Evolutionary conservation across 1,140 invertebrate species (phyloP), one percentile per base, ranked within the genome.

Genomic region (Hermatobates lingyangjiaoensis): DNA sequence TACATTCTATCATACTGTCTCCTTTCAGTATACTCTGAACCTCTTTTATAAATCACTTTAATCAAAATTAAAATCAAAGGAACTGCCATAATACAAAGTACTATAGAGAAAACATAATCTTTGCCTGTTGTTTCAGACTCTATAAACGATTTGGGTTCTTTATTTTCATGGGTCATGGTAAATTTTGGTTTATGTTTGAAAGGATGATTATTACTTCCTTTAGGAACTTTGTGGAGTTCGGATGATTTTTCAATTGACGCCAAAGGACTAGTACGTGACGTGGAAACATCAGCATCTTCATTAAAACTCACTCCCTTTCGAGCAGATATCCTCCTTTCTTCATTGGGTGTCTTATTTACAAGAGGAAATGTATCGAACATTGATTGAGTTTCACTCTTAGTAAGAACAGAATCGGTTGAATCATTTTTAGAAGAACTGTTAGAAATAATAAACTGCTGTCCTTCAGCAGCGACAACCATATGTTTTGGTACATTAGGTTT

Each of bases 1-100:
- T 84, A 80, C 81, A 84, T 83, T 60, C 80, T 69, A 55, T 77
- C 71, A 59, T 84, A 84, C 63, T 84, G 80, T 58, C 80, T 70
- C 55, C 81, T 78, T 56, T 78, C 74, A 80, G 80, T 83, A 61
- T 78, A 80, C 61, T 84, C 80, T 62, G 71, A 68, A 5, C 78
- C 74, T 57, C 72, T 65, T 62, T 74, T 77, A 50, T 80, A 72
- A 18, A 77, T 66, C 62, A 78, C 63, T 51, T 75, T 75, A 34
- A 72, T 66, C 40, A 75, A 58, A 56, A 76, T 66, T 54, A 71
- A 70, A 55, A 81, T 70, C 57, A 80, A 61, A 45, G 79, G 79
- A 45, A 81, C 66, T 42, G 74, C 71, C 48, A 80, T 64, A 54
- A 80, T 72, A 28, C 74, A 73, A 47, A 74, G 72, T 50, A 80